Base-by-base conservation (phyloP, 2,113 vertebrate genomes). In the Zosterops lateralis region DNA sequence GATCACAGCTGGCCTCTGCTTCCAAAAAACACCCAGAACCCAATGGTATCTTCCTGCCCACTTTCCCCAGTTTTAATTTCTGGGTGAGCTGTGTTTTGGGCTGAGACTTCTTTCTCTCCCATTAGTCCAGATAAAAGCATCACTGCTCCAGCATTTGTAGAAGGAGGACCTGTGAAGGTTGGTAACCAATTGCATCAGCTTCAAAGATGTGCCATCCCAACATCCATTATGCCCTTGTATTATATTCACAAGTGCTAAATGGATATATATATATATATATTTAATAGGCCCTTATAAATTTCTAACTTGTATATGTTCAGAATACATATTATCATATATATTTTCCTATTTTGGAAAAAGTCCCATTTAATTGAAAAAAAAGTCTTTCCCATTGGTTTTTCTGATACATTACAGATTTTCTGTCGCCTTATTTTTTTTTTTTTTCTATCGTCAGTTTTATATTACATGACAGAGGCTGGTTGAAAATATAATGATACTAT, bases 331-430 rank as follows among this genome's bases (percentile, higher is more conserved):
- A 81, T 75, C 44, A 2, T 78, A 75, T 89, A 93, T 72, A 47
- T 87, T 81, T 81, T 40, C 44, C 75, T 67, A 60, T 78, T 95
- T 93, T 87, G 61, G 44, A 79, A 87, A 72, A 87, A 14, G 7
- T 75, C 26, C 29, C 20, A 82, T 93, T 93, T 62, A 75, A 60
- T 40, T 89, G 61, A 82, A 93, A 89, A 89, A 3, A 25, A 62
- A 32, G 53, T 15, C 20, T 75, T 89, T 84, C 32, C 26, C 57
- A 36, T 51, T 64, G 38, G 1, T 89, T 94, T 85, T 78, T 66
- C 47, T 54, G 26, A 40, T 72, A 58, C 31, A 26, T 87, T 74
- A 42, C 2, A 51, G 44, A 78, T 56, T 74, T 31, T 66, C 25
- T 58, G 3, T 77, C 0, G 0, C 11, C 45, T 77, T n/a, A n/a